Evolutionary conservation across 2,113 vertebrate genomes (phyloP).

Genomic region (Amia ocellicauda): DNA sequence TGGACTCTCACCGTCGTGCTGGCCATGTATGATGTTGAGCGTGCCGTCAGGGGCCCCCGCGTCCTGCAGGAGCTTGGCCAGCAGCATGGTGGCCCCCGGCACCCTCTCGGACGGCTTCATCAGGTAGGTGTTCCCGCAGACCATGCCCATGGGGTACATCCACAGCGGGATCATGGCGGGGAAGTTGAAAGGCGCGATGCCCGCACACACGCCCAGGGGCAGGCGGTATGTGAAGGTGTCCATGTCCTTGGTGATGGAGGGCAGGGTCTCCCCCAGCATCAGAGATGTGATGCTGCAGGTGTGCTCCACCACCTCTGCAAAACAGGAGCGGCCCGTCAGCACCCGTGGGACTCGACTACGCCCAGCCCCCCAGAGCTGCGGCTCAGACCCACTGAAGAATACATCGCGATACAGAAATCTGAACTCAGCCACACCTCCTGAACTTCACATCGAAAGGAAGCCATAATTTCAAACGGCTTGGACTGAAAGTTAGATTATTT

Average conservation of each 20-base stretch:
- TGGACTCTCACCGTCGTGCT: conserved; percentile 75
- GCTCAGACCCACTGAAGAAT: too few species aligned
- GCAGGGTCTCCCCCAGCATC: conserved; percentile 91
- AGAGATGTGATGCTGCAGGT: conserved; percentile 92
- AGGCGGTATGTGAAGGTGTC: conserved; percentile 89
- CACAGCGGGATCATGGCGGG: conserved; percentile 98
- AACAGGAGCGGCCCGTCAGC: conserved; percentile 23
- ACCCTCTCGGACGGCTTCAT: conserved; percentile 94
- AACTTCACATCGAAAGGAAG: too few species aligned
- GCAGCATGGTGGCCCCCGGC: conserved; percentile 86
- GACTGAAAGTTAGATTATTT: too few species aligned
- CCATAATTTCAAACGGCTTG: too few species aligned
- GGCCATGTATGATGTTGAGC: conserved; percentile 90
- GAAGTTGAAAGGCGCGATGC: conserved; percentile 94
- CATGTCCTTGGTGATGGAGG: conserved; percentile 96
- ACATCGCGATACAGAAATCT: too few species aligned
- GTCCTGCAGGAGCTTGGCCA: conserved; percentile 88
- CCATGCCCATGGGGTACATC: conserved; percentile 98
- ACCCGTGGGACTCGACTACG: background rate
- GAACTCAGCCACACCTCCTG: too few species aligned
- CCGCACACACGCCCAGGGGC: conserved; percentile 90
- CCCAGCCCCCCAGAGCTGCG: background rate
- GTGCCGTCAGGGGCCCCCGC: conserved; percentile 88
- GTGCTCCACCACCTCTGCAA: conserved; percentile 94
- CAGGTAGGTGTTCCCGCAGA: conserved; percentile 93